Evolutionary conservation across 53 echinoderm and acorn worm species (phyloP), one percentile per base, ranked within the genome.

Genomic region (Paracentrotus lividus): DNA sequence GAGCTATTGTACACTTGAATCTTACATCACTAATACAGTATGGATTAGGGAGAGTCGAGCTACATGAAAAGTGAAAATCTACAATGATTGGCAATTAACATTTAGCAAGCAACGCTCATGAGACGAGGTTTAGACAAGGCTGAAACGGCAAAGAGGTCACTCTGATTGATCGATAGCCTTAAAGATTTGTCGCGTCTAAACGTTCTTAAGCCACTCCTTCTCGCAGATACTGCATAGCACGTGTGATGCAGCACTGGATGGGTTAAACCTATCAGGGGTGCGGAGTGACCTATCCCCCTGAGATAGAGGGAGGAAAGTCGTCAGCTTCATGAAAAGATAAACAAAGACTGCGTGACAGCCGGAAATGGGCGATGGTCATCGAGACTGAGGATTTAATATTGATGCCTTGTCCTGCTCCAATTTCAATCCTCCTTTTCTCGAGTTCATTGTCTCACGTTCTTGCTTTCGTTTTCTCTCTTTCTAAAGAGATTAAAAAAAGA

Each of bases 321-420:
- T 69, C 36, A 34, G 69, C 38, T 69, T 69, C 69, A 69, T 69
- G 69, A 69, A 69, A 69, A 69, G 69, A 69, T 69, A 69, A 69
- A 69, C 69, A 69, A 38, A 16, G 69, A 69, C 69, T 13, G 69
- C 69, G 36, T 69, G 69, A 69, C 69, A 34, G 31, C 36, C 69
- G 38, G 69, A 69, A 69, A 69, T 69, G 69, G 69, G 69, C 36
- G 34, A 38, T 5, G 69, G 69, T 69, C 69, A 69, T 34, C 69
- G 69, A 69, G 16, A 69, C 18, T 16, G 36, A 20, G 69, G 69
- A 16, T 69, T 69, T 69, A 66, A 69, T n/a, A n/a, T 69, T 38
- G 69, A 69, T 69, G 69, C 16, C 47, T 78, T 47, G 26, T 78
- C 78, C 23, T 8, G 13, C n/a, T 67, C 67, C 66, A 12, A 18